Evolutionary conservation across 2,113 vertebrate genomes (phyloP).

Genomic region (Laticauda colubrina): DNA sequence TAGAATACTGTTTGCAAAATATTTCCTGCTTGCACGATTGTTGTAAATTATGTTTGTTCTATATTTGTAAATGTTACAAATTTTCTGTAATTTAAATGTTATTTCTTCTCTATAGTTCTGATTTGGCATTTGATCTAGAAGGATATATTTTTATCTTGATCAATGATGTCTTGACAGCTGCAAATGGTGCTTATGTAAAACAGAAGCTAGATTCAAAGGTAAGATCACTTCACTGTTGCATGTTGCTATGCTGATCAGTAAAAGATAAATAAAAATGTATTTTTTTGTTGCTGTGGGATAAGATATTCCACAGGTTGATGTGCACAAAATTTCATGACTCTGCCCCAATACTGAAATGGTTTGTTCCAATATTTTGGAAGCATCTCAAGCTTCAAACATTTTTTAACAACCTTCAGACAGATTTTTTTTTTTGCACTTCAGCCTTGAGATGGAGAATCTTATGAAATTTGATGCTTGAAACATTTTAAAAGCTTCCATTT

Average conservation of each 20-base stretch:
- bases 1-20: neutral
- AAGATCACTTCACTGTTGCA: constrained; percentile 25
- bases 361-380: neutral
- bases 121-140: constrained; percentile 90
- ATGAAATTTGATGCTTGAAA: neutral
- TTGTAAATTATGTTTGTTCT: neutral
- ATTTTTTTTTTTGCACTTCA: neutral
- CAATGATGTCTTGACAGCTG: constrained; percentile 91
- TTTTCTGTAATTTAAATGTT: neutral
- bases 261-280: neutral
- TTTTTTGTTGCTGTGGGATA: neutral
- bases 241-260: neutral
- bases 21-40: neutral
- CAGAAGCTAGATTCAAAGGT: constrained; percentile 97
- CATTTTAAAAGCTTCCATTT: neutral
- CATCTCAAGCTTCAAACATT: neutral
- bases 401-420: neutral
- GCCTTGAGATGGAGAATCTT: neutral
- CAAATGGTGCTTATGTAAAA: constrained; percentile 90
- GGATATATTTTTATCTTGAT: constrained; percentile 90
- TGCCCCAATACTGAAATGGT: neutral
- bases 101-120: constrained; percentile 70
- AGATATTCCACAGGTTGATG: neutral
- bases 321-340: neutral
- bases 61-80: neutral